Evolutionary conservation across 2,888 invertebrate genomes (phyloP).

Genomic region (Octonoba sinensis): DNA sequence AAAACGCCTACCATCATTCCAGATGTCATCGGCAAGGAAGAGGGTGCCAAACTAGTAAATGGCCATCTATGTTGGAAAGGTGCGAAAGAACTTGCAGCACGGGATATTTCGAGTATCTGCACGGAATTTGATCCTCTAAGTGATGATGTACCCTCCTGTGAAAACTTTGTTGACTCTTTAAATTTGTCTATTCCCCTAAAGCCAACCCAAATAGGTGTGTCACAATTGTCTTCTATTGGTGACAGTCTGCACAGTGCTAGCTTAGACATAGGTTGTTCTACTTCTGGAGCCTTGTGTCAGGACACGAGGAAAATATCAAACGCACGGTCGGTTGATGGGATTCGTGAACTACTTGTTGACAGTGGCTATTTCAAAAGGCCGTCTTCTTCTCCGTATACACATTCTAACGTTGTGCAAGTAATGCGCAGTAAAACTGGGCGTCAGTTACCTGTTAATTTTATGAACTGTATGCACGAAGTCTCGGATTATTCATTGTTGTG

Average conservation of each 20-base stretch:
- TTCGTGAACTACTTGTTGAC: conserved; percentile 49
- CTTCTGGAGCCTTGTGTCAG: conserved; percentile 15
- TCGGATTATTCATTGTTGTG: conserved; percentile 57
- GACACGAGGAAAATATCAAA: conserved; percentile 21
- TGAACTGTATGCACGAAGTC: conserved; percentile 51
- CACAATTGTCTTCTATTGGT: conserved; percentile 58
- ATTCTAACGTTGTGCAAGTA: conserved; percentile 27
- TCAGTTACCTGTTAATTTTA: conserved; percentile 52
- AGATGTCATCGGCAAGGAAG: conserved; percentile 9
- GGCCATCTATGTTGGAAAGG: conserved; percentile 63
- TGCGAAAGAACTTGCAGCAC: conserved; percentile 1
- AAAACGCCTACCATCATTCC: conserved; percentile 8
- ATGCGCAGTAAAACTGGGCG: conserved; percentile 21
- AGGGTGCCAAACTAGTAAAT: conserved; percentile 51
- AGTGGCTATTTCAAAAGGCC: conserved; percentile 41
- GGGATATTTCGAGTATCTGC: conserved; percentile 56
- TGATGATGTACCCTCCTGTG: conserved; percentile 44
- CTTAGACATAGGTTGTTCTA: conserved; percentile 38
- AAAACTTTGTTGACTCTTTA: conserved; percentile 57
- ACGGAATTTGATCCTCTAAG: conserved; percentile 59
- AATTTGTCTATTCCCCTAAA: conserved; percentile 60
- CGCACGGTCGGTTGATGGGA: conserved; percentile 57
- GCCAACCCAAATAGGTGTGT: conserved; percentile 47
- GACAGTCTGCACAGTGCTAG: conserved; percentile 60
- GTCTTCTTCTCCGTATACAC: conserved; percentile 29